Percentiles rank a stretch among this genome's conserved stretches.
Evolutionary conservation across 2,888 invertebrate genomes (phyloP).

Genomic region (Parelbella ahira): DNA sequence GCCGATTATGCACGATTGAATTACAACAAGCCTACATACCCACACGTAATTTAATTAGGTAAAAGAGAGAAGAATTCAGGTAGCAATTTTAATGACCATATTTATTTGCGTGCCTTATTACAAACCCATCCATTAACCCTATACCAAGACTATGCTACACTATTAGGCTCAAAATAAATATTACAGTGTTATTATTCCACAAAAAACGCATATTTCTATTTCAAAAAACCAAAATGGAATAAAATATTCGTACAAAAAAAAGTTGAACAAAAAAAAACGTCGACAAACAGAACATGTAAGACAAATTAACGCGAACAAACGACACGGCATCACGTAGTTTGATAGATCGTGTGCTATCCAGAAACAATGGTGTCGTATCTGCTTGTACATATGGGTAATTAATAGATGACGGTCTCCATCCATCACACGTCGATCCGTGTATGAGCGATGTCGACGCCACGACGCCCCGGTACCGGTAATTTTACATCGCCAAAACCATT

Average conservation of each 20-base stretch:
- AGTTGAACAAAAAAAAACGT: constrained; percentile 32
- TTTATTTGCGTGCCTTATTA: too few relatives aligned
- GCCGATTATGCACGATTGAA: constrained; percentile 64
- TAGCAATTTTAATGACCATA: too few relatives aligned
- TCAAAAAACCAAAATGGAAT: too few relatives aligned
- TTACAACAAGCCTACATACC: constrained; percentile 42
- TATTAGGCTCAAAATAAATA: too few relatives aligned
- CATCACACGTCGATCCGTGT: constrained; percentile 45
- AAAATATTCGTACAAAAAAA: too few relatives aligned
- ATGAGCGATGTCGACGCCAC: constrained; percentile 29
- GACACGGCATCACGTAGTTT: constrained; percentile 70
- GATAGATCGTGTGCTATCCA: constrained; percentile 61
- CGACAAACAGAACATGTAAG: constrained; percentile 57
- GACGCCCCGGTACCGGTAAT: constrained; percentile 17
- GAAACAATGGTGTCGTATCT: constrained; percentile 67
- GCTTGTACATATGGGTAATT: constrained; percentile 67
- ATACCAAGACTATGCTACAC: too few relatives aligned
- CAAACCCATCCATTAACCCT: too few relatives aligned
- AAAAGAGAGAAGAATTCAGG: constrained; percentile 1
- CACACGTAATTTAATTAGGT: constrained; percentile 2
- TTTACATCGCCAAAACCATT: constrained; percentile 30
- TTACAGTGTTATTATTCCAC: too few relatives aligned
- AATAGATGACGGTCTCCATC: constrained; percentile 66
- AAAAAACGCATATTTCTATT: too few relatives aligned
- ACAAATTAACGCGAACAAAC: constrained; percentile 65